Conservation (phyloP, 2,797 vertebrate genomes). For the Enteromius argenteus region DNA sequence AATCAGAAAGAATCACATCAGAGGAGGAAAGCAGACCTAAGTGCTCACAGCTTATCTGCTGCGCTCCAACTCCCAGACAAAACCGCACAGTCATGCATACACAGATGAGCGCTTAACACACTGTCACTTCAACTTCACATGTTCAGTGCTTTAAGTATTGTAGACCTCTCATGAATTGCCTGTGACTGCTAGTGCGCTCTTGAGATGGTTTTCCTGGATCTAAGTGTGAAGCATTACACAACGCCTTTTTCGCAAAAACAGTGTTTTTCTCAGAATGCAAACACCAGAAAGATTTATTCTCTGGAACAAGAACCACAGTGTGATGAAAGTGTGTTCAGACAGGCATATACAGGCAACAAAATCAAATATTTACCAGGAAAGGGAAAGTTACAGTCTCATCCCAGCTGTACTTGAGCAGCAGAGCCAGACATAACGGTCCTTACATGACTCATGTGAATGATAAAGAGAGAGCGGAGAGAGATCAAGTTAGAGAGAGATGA, state of each 20-base stretch:
- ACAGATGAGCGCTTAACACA: constrained; percentile 16
- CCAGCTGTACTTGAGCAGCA: constrained; percentile 22
- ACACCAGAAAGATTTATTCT: constrained; percentile 12
- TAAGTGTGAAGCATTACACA: neutral
- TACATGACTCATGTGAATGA: constrained; percentile 10
- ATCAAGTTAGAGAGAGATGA: constrained; percentile 11
- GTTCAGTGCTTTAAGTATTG: constrained; percentile 4
- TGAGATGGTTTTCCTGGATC: neutral
- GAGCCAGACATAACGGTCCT: neutral
- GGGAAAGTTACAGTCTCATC: constrained; percentile 11
- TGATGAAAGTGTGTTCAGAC: constrained; percentile 7
- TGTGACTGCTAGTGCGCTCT: neutral
- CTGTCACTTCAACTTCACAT: constrained; percentile 31
- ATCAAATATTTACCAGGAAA: constrained; percentile 26
- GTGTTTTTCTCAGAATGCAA: neutral
- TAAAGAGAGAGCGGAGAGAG: constrained; percentile 5
- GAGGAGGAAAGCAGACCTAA: constrained; percentile 33
- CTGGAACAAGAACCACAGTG: constrained; percentile 11
- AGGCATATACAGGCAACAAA: constrained; percentile 1
- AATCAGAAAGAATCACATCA: constrained; percentile 47
- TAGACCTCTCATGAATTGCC: constrained; percentile 14
- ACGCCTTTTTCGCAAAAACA: neutral
- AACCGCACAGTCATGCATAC: constrained; percentile 26
- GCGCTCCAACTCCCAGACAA: constrained; percentile 28
- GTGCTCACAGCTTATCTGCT: constrained; percentile 32